Conservation (phyloP, 2,888 invertebrate genomes). For the Lobophora halterata region DNA sequence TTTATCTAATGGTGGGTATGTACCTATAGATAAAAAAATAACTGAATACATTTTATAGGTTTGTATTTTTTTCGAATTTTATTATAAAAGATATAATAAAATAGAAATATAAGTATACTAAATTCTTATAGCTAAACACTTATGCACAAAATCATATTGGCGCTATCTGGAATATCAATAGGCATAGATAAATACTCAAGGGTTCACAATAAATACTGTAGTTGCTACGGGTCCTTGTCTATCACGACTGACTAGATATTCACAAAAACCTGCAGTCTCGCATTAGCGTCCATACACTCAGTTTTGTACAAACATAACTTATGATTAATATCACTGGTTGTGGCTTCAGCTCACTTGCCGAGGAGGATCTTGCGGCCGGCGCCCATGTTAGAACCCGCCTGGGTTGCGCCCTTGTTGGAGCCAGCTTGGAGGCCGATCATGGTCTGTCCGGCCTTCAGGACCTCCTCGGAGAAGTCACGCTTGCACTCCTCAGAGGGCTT, state of each 20-base stretch:
- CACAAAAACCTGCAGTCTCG: constrained; percentile 57
- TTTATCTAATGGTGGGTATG: not conserved
- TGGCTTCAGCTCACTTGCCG: constrained; percentile 86
- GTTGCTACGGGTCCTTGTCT: constrained; percentile 17
- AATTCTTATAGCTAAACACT: constrained; percentile 67
- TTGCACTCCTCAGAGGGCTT: constrained; percentile 97
- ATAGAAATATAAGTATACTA: constrained; percentile 72
- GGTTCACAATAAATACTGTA: constrained; percentile 25
- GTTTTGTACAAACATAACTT: constrained; percentile 73
- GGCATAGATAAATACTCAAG: constrained; percentile 37
- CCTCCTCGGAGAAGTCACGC: constrained; percentile 96
- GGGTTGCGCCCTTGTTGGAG: constrained; percentile 96
- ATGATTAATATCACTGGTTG: constrained; percentile 73
- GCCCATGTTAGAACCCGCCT: constrained; percentile 94
- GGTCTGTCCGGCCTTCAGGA: constrained; percentile 92
- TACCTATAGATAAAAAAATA: constrained; percentile 7
- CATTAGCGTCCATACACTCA: constrained; percentile 64
- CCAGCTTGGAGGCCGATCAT: constrained; percentile 97
- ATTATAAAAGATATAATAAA: constrained; percentile 71
- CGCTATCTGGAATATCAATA: constrained; percentile 61
- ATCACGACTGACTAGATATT: constrained; percentile 59
- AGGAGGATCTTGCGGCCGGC: constrained; percentile 94
- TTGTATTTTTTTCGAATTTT: constrained; percentile 48
- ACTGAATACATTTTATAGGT: constrained; percentile 12
- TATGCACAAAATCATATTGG: constrained; percentile 66